Percentiles rank a stretch among this genome's conserved stretches.
phyloP scores from a whole-genome alignment of 2,888 invertebrate genomes.

The Heliconius ethilla region DNA sequence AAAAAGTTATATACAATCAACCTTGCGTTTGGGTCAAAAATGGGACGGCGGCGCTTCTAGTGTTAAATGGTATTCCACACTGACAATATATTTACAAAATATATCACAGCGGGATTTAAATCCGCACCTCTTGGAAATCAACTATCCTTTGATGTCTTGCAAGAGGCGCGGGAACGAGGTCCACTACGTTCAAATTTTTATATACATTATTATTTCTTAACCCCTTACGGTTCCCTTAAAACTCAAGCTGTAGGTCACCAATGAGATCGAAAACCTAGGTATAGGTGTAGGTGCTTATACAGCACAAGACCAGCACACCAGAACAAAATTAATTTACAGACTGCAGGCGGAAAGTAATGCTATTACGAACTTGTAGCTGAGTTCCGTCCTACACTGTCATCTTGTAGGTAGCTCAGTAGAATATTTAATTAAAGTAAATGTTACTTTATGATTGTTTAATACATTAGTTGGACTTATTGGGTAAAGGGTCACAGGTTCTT shows the following conservation, averaged over 20 bases:
- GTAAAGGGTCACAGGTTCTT: constrained; percentile 3
- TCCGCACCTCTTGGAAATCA: not conserved
- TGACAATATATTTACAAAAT: not conserved
- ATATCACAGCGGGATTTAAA: not conserved
- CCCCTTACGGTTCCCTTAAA: not conserved
- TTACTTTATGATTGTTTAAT: not conserved
- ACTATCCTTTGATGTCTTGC: not conserved
- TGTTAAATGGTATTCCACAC: too few relatives aligned
- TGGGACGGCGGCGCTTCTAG: too few relatives aligned
- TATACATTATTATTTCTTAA: not conserved
- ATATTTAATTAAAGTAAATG: constrained; percentile 14
- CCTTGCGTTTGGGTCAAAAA: too few relatives aligned
- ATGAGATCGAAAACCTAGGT: not conserved
- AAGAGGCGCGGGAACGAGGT: not conserved
- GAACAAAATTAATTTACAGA: constrained; percentile 14
- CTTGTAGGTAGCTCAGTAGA: constrained; percentile 16
- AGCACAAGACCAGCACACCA: not conserved
- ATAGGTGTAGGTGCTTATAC: not conserved
- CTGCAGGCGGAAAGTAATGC: constrained; percentile 35
- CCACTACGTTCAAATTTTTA: not conserved
- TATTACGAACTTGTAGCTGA: constrained; percentile 35
- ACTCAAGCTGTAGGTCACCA: not conserved
- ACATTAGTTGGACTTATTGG: not conserved
- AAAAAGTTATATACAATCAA: too few relatives aligned
- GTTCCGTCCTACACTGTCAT: constrained; percentile 16